These are phyloP conservation scores for Drosophila tanythrix DNA, from an alignment of 2,888 invertebrate genomes.

Conservation along the genomic window DNA sequence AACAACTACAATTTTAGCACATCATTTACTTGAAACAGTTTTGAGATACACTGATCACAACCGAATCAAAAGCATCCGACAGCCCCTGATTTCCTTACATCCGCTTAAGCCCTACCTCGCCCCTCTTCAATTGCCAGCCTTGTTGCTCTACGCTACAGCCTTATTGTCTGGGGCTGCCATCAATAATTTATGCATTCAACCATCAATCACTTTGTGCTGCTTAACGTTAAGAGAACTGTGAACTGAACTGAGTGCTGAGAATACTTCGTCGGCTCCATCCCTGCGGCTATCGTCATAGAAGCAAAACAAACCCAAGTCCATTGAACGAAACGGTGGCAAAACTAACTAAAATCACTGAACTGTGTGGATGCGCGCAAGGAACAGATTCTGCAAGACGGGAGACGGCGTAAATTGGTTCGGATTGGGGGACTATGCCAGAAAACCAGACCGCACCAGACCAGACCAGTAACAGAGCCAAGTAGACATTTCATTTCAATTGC, in stretches of 20 bases:
- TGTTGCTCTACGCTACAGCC: conserved; percentile 21
- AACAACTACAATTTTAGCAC: conserved; percentile 65
- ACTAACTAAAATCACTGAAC: conserved; percentile 76
- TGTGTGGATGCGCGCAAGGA: conserved; percentile 61
- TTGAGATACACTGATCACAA: conserved; percentile 26
- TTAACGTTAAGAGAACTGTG: conserved; percentile 65
- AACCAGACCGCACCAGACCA: conserved; percentile 22
- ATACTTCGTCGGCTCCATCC: conserved; percentile 16
- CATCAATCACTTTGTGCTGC: conserved; percentile 81
- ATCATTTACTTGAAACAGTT: conserved; percentile 55
- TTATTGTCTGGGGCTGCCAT: conserved; percentile 72
- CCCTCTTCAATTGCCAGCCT: conserved; percentile 26
- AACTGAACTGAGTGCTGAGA: conserved; percentile 50
- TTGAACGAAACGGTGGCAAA: conserved; percentile 35
- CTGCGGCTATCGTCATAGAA: conserved; percentile 25
- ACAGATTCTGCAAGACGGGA: conserved; percentile 36
- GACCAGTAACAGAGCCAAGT: conserved; percentile 37
- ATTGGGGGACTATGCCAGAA: conserved; percentile 41
- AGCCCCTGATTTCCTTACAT: conserved; percentile 23
- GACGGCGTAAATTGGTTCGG: conserved; percentile 70
- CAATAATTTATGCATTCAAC: conserved; percentile 81
- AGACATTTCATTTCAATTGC: conserved; percentile 68
- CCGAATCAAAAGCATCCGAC: conserved; percentile 49
- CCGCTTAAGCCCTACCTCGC: conserved; percentile 3
- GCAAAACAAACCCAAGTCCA: conserved; percentile 56